Base-by-base conservation (phyloP, 2,113 vertebrate species). In the Oostethus manadensis region DNA sequence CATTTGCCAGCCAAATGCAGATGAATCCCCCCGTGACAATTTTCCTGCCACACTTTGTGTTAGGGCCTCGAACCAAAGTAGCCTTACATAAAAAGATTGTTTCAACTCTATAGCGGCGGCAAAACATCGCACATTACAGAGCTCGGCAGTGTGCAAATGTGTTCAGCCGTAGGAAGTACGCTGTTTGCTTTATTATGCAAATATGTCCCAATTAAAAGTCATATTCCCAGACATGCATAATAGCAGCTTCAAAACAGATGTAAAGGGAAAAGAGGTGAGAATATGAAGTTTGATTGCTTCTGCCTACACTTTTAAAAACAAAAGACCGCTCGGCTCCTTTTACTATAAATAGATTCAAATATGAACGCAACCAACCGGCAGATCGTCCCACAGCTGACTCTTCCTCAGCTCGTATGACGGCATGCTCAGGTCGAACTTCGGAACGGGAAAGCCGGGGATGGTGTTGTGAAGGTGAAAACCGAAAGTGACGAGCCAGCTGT, bases 391-490 rank as follows among this genome's bases (percentile, higher is more conserved):
- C 60, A 94, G 91, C 80, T 96, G 94, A 79, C 94, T 98, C 89
- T 94, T 98, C 74, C 84, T 82, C 59, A 99, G 92, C 62, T 99
- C 97, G 0, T 96, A 99, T 0, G 97, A 98, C 8, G 93, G 92
- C 80, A 94, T 88, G 60, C 92, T 93, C 86, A 97, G 87, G 79
- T 94, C 96, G 69, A 97, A 94, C 77, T 94, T 95, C 0, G 97
- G 97, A 35, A 94, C 90, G 1, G 93, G 94, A 80, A 94, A 98
- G 17, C 96, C 95, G 68, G 97, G 96, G 79, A 99, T 98, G 73
- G 94, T 95, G 69, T 99, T 99, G 87, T 98, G 95, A 63, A 99
- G 93, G 80, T 99, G 96, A 87, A 99, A 98, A 53, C 97, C 97
- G 2, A 99, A 99, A 21, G 95, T 98, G 78, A 98, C 94, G 51